Base-by-base conservation (phyloP, 2,113 vertebrate genomes). In the Saccopteryx leptura region DNA sequence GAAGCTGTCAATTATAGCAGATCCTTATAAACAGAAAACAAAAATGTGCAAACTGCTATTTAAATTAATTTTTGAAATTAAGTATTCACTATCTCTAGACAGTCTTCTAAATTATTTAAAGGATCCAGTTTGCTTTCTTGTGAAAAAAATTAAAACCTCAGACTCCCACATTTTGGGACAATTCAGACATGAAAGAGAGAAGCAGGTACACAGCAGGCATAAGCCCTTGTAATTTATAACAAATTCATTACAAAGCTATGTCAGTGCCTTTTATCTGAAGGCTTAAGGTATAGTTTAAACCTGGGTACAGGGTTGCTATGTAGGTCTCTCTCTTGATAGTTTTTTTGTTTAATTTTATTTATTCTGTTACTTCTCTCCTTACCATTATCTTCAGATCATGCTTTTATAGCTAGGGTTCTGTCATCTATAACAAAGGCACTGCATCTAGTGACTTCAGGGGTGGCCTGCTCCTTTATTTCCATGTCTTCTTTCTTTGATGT, bases 41-140 rank as follows among this genome's bases (percentile, higher is more conserved):
- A 92, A 93, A 95, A 18, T 71, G 60, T 75, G 69, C 60, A 84
- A 72, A 50, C 94, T 82, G 56, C 84, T 81, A 26, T 39, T 66
- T 39, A 88, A 93, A 93, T 82, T 96, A 93, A 93, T 87, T 95
- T 78, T 19, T 95, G 86, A 94, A 90, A 95, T 96, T 68, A 96
- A 85, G 68, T 46, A 92, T 8, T 93, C 79, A 17, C 58, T 52
- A 50, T 69, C 82, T 96, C 75, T 72, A 33, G 54, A 80, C 4
- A 78, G 68, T n/a, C 58, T 84, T 85, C 66, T 66, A 93, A 95
- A 91, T 89, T 87, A 95, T 84, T 87, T 87, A 88, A 93, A 90
- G 83, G 17, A 69, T 74, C n/a, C 9, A 94, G 83, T 82, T 92
- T 95, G 58, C 60, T 93, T 89, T 78, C 39, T 71, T 74, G 48